Conservation (phyloP, 2,113 vertebrate species). For the Perccottus glenii region DNA sequence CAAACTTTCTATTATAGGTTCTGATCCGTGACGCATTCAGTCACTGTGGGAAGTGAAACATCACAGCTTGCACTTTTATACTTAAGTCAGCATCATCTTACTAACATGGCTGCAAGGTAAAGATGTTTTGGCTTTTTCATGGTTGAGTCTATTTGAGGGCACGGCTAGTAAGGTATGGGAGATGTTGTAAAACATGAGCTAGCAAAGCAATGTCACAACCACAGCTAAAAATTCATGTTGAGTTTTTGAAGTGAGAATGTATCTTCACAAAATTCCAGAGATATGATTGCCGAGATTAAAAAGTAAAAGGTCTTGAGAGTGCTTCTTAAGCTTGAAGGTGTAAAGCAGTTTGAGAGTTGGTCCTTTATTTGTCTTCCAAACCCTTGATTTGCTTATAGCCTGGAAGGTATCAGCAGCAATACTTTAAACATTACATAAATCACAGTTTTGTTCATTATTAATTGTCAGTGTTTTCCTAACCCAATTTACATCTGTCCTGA, state of each 20-base stretch:
- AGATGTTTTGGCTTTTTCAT: not conserved
- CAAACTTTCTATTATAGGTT: not conserved
- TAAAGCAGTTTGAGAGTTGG: not conserved
- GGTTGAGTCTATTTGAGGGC: too few species aligned
- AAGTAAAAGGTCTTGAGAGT: too few species aligned
- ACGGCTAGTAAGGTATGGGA: too few species aligned
- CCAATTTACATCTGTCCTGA: not conserved
- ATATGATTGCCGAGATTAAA: too few species aligned
- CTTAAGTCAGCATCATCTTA: not conserved
- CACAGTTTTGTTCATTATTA: constrained; percentile 7
- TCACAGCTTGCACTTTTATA: constrained; percentile 5
- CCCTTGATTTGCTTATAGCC: constrained; percentile 26
- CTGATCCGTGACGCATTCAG: not conserved
- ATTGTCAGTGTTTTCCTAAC: not conserved
- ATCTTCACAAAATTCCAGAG: too few species aligned
- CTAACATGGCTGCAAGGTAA: not conserved
- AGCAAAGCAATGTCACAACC: too few species aligned
- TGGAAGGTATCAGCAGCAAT: not conserved
- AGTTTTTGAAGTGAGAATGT: too few species aligned
- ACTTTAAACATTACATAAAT: constrained; percentile 11
- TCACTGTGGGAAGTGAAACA: constrained; percentile 9
- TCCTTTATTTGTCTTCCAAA: constrained; percentile 47
- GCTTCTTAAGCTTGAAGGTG: not conserved
- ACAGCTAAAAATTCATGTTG: too few species aligned
- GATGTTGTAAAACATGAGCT: too few species aligned